Conservation (phyloP, 2,113 vertebrate species). For the Serinus canaria region DNA sequence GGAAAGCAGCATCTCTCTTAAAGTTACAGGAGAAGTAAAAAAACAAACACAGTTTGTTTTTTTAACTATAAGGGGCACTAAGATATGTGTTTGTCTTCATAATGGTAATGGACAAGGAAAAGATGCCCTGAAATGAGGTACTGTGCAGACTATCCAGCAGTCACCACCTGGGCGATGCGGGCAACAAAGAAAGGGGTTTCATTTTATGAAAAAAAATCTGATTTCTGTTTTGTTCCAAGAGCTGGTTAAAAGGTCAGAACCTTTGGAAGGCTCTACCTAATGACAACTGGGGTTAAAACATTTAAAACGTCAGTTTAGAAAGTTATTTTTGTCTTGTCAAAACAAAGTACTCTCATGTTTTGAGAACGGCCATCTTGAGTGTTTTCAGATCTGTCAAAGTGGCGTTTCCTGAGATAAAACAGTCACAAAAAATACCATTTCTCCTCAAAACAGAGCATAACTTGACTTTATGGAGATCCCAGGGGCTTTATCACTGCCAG, state of each 20-base stretch:
- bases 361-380: not conserved
- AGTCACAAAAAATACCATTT: not conserved
- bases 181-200: not conserved
- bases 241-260: not conserved
- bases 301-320: not conserved
- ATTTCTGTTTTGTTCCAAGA: not conserved
- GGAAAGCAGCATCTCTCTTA: not conserved
- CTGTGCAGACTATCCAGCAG: not conserved
- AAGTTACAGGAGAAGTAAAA: not conserved
- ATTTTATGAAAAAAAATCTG: not conserved
- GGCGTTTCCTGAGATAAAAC: constrained; percentile 5
- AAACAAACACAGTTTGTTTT: not conserved
- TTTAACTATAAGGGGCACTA: not conserved
- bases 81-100: not conserved
- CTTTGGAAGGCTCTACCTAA: not conserved
- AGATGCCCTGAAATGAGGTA: not conserved
- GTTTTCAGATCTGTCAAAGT: not conserved
- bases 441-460: not conserved
- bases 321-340: not conserved
- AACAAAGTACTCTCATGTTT: not conserved
- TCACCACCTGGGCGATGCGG: not conserved
- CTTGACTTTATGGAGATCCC: not conserved
- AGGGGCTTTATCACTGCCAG: not conserved
- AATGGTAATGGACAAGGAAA: not conserved
- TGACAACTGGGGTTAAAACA: not conserved